Evolutionary conservation across 2,888 invertebrate genomes (phyloP), one percentile per base, ranked within the genome.

Genomic region (Ptychoptera contaminata): DNA sequence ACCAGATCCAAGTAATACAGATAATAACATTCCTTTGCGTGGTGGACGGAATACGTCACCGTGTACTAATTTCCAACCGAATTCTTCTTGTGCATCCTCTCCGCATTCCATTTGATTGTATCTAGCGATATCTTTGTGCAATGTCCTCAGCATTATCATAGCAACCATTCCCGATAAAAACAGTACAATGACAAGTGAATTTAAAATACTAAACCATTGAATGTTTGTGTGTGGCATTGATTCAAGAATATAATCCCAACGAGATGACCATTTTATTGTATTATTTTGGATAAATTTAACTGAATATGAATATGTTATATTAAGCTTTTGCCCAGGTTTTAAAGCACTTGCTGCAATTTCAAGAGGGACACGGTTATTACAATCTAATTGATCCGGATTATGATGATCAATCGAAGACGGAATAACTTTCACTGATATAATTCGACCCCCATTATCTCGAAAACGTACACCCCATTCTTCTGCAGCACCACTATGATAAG

Each of bases 161-260:
- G 96, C 97, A 12, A 98, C 94, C 97, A 98, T 98, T 52, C 97
- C 98, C 52, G 94, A 92, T 15, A 98, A 70, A 68, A 98, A 98
- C 31, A 94, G 68, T 2, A 93, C 93, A 57, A 98, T 98, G 46
- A 98, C 93, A 55, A 98, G 70, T 0, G 96, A 96, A 67, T 98
- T 98, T 49, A 98, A 72, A 58, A 98, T 98, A 51, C 93, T 94
- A 65, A 97, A 96, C 97, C 96, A 97, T 63, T 97, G 96, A 55
- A 97, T 96, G 61, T 96, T 96, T 1, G 96, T 90, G 62, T 96
- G 93, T 0, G 93, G 94, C 86, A 94, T 92, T 1, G 96, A 93
- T 67, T 96, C 93, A 47, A 98, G 69, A 50, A 98, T 96, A 64
- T 98, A 98, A 67, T 98, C 98, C 98, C 98, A 98, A 57, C 98